Evolutionary conservation across 37 sponge, comb jelly and placozoan genomes (phyloP).

Genomic region (Bolinopsis microptera): DNA sequence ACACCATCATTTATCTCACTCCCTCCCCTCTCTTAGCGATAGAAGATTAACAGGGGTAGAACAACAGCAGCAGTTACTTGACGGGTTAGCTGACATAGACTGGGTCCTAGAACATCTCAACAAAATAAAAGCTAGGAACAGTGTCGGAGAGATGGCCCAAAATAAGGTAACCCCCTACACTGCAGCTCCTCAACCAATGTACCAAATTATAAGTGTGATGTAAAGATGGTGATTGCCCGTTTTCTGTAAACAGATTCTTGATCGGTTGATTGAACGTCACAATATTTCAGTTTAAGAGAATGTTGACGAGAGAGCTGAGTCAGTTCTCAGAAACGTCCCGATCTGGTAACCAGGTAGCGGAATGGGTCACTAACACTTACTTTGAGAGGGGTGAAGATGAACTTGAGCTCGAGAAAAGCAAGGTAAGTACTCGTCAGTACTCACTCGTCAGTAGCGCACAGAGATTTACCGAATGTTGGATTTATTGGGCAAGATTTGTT

Average conservation of each 20-base stretch:
- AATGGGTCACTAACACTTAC: slow-evolving; percentile 72
- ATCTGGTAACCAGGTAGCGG: slow-evolving; percentile 73
- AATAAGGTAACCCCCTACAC: slow-evolving; percentile 72
- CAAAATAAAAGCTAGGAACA: slow-evolving; percentile 79
- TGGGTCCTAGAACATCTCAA: slow-evolving; percentile 87
- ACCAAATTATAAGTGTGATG: too few species aligned
- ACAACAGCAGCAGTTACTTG: slow-evolving; percentile 68
- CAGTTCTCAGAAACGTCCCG: slow-evolving; percentile 72
- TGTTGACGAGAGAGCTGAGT: slow-evolving; percentile 73
- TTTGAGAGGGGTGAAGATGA: slow-evolving; percentile 55
- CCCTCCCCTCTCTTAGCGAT: too few species aligned
- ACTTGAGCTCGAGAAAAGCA: slow-evolving; percentile 40
- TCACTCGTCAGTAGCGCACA: neutral
- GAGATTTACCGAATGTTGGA: too few species aligned
- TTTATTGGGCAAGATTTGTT: too few species aligned
- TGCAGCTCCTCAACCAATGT: neutral
- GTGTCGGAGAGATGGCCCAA: slow-evolving; percentile 84
- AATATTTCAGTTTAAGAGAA: slow-evolving; percentile 69
- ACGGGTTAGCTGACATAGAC: slow-evolving; percentile 76
- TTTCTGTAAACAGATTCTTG: neutral
- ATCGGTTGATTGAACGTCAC: neutral
- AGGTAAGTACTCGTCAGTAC: slow-evolving; percentile 34
- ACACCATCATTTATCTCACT: too few species aligned
- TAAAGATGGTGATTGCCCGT: neutral
- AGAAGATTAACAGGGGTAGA: slow-evolving; percentile 4